Percentiles rank a stretch among this genome's conserved stretches.
phyloP scores from a whole-genome alignment of 2,113 vertebrate genomes.

The Alexandromys fortis region DNA sequence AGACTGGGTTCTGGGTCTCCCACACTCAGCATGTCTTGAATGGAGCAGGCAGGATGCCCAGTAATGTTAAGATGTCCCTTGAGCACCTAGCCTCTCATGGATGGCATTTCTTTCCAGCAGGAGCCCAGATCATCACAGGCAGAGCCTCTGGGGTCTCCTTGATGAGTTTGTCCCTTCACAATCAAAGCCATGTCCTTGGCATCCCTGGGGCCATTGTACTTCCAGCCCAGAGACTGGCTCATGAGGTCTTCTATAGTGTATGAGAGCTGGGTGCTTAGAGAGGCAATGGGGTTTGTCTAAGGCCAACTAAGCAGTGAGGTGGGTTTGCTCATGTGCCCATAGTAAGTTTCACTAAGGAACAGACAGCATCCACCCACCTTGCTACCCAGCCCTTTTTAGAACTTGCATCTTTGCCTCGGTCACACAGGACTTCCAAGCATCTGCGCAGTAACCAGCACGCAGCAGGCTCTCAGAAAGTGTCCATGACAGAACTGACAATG shows the following conservation, averaged over 20 bases:
- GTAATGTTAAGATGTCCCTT: fast-evolving
- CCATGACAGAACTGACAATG: neutral
- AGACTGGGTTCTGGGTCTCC: neutral
- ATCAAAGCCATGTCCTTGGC: neutral
- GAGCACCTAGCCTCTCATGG: neutral
- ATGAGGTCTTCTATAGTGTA: neutral
- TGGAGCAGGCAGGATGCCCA: fast-evolving
- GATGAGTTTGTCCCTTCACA: neutral
- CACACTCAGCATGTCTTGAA: neutral
- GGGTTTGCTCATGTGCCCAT: fast-evolving
- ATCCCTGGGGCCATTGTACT: neutral
- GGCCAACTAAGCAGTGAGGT: no score
- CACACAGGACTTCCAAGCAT: neutral
- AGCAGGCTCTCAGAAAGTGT: neutral
- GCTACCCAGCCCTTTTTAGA: neutral
- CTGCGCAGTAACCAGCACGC: neutral
- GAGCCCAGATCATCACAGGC: neutral
- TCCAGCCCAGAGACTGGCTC: neutral
- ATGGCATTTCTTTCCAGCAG: fast-evolving
- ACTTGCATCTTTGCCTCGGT: neutral
- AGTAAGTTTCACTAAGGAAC: neutral
- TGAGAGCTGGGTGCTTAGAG: neutral
- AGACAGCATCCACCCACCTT: fast-evolving
- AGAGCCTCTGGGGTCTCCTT: neutral
- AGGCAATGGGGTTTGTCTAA: neutral